phyloP scores from a whole-genome alignment of 2,113 vertebrate genomes.

The Anser cygnoides region DNA sequence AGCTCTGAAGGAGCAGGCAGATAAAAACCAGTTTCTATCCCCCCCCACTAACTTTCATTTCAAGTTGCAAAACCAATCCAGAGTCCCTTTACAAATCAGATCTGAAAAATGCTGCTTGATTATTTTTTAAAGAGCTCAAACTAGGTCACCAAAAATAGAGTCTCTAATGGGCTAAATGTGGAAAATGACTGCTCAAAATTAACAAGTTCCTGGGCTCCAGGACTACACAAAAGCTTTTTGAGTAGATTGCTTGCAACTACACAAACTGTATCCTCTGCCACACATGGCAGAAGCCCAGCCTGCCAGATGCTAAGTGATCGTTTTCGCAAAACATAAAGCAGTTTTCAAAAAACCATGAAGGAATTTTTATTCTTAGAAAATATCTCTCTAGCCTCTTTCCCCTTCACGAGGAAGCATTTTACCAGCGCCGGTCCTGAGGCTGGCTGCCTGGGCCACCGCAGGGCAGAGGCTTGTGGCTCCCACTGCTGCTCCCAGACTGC shows the following conservation, averaged over 20 bases:
- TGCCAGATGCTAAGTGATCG: conserved; percentile 60
- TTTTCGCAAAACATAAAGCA: conserved; percentile 46
- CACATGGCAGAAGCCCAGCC: conserved; percentile 45
- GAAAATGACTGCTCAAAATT: conserved; percentile 72
- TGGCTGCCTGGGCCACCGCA: background rate
- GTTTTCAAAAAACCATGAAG: conserved; percentile 46
- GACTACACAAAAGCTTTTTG: conserved; percentile 63
- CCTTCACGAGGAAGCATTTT: conserved; percentile 30
- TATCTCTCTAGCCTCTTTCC: conserved; percentile 28
- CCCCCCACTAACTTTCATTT: conserved; percentile 4
- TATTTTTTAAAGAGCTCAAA: conserved; percentile 73
- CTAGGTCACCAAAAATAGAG: conserved; percentile 74
- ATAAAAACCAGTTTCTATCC: conserved; percentile 5
- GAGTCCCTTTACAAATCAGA: conserved; percentile 55
- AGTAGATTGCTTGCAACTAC: conserved; percentile 60
- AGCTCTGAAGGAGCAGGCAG: conserved; percentile 8
- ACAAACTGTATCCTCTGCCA: conserved; percentile 61
- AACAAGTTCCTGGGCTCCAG: conserved; percentile 70
- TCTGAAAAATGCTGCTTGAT: conserved; percentile 71
- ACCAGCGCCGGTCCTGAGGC: background rate
- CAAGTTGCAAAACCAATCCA: conserved; percentile 55
- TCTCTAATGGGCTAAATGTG: conserved; percentile 72
- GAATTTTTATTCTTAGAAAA: conserved; percentile 67
- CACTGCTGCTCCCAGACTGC: background rate
- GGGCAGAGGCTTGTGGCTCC: background rate